Percentiles rank a stretch among this genome's conserved stretches.
phyloP scores from a whole-genome alignment of 2,797 vertebrate species.

The Aulostomus chinensis region DNA sequence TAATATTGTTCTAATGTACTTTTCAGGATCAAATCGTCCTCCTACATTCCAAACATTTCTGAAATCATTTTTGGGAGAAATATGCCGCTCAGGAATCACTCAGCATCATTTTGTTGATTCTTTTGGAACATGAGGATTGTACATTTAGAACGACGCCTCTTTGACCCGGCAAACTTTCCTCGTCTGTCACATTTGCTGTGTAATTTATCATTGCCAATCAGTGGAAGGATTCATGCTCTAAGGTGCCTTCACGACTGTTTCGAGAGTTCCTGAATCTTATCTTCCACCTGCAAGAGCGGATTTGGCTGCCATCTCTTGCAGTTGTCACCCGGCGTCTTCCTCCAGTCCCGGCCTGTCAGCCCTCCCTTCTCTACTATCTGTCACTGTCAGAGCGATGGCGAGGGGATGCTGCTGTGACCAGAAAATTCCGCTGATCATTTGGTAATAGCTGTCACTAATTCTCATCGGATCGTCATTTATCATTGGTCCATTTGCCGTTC shows the following conservation, averaged over 20 bases:
- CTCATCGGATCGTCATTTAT: not conserved
- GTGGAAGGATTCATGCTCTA: not conserved
- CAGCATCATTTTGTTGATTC: too few species aligned
- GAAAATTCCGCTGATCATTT: not conserved
- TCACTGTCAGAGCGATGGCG: not conserved
- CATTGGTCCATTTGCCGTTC: not conserved
- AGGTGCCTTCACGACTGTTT: not conserved
- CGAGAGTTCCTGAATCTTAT: not conserved
- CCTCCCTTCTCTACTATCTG: not conserved
- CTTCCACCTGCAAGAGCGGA: not conserved
- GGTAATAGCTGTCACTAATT: not conserved
- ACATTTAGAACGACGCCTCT: too few species aligned
- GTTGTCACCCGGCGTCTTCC: not conserved
- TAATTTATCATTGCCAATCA: constrained; percentile 1
- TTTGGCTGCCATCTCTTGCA: not conserved
- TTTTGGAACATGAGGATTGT: too few species aligned
- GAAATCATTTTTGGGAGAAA: too few species aligned
- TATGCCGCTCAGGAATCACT: too few species aligned
- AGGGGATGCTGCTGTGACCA: not conserved
- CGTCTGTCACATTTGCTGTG: not conserved
- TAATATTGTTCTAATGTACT: too few species aligned
- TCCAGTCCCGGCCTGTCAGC: not conserved
- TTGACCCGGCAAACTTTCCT: not conserved
- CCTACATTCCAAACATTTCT: too few species aligned
- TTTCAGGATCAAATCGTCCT: too few species aligned